These are phyloP conservation scores for Bubalus kerabau DNA, from an alignment of 2,113 vertebrate species.

Conservation along the genomic window DNA sequence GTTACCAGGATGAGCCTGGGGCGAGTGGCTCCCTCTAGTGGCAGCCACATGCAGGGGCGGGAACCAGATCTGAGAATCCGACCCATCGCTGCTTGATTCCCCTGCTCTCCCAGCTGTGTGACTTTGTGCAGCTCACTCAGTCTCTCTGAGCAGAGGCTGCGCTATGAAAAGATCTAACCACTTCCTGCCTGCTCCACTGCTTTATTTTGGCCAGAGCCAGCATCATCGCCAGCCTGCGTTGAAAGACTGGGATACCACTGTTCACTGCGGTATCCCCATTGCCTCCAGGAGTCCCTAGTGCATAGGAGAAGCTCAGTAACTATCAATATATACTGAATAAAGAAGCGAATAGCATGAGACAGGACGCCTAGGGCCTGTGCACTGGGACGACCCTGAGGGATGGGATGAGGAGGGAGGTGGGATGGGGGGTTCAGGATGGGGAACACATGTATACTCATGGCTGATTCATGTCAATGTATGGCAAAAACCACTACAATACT, in stretches of 20 bases:
- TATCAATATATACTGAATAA: background rate
- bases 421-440: background rate
- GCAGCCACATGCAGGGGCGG: background rate
- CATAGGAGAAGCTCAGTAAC: background rate
- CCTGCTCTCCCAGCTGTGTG: background rate
- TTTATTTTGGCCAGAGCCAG: background rate
- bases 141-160: background rate
- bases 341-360: background rate
- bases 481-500: background rate
- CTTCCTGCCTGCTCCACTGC: background rate
- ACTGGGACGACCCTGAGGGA: background rate
- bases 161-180: background rate
- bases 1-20: background rate
- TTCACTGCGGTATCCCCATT: background rate
- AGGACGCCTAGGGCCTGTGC: rapidly evolving
- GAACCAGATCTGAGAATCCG: background rate
- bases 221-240: background rate
- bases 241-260: background rate
- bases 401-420: background rate
- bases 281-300: background rate
- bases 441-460: background rate
- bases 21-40: background rate
- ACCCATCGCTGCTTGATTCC: rapidly evolving
- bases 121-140: background rate
- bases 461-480: background rate